Conservation (phyloP, 2,888 invertebrate genomes). For the Poecilus cupreus region DNA sequence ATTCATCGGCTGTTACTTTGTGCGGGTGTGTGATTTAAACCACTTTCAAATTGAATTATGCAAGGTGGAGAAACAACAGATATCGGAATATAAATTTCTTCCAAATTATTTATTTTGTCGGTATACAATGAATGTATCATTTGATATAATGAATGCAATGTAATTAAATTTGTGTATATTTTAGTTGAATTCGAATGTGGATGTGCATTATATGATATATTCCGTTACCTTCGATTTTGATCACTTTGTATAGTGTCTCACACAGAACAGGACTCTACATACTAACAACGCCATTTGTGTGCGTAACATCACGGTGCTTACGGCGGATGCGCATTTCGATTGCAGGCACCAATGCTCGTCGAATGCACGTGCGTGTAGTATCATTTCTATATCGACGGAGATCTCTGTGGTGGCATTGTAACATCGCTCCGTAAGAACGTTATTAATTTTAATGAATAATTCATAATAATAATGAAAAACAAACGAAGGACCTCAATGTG, state of each 20-base stretch:
- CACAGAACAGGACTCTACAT: constrained; percentile 8
- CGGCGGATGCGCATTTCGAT: not conserved
- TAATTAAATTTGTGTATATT: constrained; percentile 37
- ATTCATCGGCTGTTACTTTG: constrained; percentile 26
- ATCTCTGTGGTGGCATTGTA: constrained; percentile 44
- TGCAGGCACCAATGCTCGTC: constrained; percentile 38
- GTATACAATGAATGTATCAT: constrained; percentile 13
- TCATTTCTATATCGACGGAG: constrained; percentile 35
- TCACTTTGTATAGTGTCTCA: constrained; percentile 36
- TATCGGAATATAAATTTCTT: constrained; percentile 43
- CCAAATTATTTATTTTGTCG: constrained; percentile 34
- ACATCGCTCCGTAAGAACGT: constrained; percentile 54
- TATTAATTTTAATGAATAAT: constrained; percentile 53
- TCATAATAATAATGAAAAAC: constrained; percentile 58
- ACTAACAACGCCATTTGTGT: constrained; percentile 6
- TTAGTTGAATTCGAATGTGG: constrained; percentile 28
- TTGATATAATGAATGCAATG: constrained; percentile 20
- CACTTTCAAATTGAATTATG: constrained; percentile 33
- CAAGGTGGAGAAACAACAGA: constrained; percentile 39
- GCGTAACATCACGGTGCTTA: constrained; percentile 41
- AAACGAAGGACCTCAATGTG: constrained; percentile 69
- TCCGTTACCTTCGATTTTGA: constrained; percentile 34
- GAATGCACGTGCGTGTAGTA: constrained; percentile 42
- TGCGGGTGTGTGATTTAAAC: constrained; percentile 29
- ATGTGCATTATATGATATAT: constrained; percentile 42